Conservation (phyloP, 2,113 vertebrate genomes). For the Halcyon malimbica region DNA sequence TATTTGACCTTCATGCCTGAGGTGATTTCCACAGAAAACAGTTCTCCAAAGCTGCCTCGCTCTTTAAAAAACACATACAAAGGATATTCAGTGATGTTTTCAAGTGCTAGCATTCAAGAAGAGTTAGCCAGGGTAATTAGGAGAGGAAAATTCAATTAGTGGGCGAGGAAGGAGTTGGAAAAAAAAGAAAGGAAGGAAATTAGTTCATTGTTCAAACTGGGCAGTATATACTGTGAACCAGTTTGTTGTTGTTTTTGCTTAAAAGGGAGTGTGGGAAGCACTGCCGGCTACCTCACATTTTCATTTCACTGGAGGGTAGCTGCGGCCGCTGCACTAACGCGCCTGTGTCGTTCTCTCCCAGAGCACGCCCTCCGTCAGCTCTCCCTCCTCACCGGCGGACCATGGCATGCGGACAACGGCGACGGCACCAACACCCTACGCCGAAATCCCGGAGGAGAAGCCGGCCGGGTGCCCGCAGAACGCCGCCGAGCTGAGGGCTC, state of each 20-base stretch:
- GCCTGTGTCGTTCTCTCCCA: conserved; percentile 28
- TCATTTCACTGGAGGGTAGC: neutral
- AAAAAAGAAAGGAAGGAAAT: conserved; percentile 44
- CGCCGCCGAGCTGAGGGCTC: conserved; percentile 28
- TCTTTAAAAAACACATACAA: neutral
- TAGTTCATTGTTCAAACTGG: neutral
- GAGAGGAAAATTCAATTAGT: conserved; percentile 28
- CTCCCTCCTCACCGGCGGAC: conserved; percentile 53
- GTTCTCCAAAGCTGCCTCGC: neutral
- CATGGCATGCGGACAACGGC: conserved; percentile 72
- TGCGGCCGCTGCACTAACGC: accelerated
- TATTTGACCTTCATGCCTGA: neutral
- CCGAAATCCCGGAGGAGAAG: conserved; percentile 62
- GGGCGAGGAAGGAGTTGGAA: neutral
- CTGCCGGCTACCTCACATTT: neutral
- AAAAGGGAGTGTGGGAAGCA: neutral
- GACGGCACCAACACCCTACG: neutral
- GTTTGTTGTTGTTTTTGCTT: neutral
- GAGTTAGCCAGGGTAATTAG: neutral
- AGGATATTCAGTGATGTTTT: neutral
- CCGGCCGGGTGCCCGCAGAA: conserved; percentile 55
- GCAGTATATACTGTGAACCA: neutral
- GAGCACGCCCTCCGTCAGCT: neutral
- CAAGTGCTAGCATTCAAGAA: neutral
- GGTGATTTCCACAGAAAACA: neutral